Conservation (phyloP, 37 sponge, comb jelly and placozoan genomes). For the Diacarnus erythraeanus region DNA sequence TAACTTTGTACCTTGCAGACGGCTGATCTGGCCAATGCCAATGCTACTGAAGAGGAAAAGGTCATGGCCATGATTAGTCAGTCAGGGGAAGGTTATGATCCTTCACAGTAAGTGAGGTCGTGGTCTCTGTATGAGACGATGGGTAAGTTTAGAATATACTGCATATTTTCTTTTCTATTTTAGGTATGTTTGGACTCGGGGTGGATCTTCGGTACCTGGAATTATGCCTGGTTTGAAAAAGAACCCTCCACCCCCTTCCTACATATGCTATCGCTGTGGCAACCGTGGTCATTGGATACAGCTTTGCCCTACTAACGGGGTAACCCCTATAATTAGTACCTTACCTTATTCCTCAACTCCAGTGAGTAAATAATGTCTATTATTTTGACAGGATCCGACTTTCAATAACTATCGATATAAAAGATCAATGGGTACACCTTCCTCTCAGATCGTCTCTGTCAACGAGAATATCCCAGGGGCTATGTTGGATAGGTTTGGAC, state of each 20-base stretch:
- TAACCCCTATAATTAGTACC: conserved; percentile 6
- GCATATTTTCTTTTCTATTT: not conserved
- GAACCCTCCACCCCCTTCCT: conserved; percentile 74
- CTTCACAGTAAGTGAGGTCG: conserved; percentile 55
- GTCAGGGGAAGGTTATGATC: conserved; percentile 62
- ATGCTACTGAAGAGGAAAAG: conserved; percentile 91
- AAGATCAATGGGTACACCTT: conserved; percentile 59
- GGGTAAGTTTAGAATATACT: not conserved
- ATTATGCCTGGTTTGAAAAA: not conserved
- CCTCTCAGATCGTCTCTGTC: conserved; percentile 28
- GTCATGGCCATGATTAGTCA: conserved; percentile 88
- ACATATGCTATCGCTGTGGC: conserved; percentile 86
- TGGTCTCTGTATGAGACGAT: not conserved
- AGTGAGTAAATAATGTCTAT: too few species aligned
- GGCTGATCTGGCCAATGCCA: conserved; percentile 67
- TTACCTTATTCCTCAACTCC: too few species aligned
- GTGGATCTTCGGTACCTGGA: not conserved
- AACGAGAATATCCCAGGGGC: conserved; percentile 40
- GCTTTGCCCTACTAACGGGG: conserved; percentile 91
- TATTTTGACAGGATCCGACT: conserved; percentile 39
- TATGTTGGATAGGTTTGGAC: conserved; percentile 60
- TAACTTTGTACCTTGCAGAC: conserved; percentile 39
- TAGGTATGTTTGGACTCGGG: conserved; percentile 32
- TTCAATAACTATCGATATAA: conserved; percentile 55
- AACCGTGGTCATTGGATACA: conserved; percentile 86